Evolutionary conservation across 2,888 invertebrate genomes (phyloP).

Genomic region (Drosophila parthenogenetica): DNA sequence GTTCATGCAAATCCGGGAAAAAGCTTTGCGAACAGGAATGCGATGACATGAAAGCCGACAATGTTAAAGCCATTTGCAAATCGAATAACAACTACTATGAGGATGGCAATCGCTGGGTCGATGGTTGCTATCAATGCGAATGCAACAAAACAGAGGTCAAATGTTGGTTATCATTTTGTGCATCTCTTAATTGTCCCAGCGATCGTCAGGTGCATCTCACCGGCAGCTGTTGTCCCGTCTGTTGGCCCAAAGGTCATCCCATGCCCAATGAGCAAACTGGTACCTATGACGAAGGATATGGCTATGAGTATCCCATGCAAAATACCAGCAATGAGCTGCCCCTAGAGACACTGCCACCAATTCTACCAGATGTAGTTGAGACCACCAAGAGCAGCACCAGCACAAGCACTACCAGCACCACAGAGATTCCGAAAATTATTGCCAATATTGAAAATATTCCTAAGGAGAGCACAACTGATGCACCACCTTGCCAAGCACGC

Average conservation of each 20-base stretch:
- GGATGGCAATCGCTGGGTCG: conserved; percentile 83
- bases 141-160: conserved; percentile 82
- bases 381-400: neutral
- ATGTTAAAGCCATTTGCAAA: conserved; percentile 73
- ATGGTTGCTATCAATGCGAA: conserved; percentile 82
- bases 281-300: conserved; percentile 64
- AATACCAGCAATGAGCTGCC: conserved; percentile 14
- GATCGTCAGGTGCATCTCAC: conserved; percentile 78
- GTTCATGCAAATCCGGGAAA: conserved; percentile 79
- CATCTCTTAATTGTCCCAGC: conserved; percentile 77
- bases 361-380: neutral
- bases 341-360: neutral
- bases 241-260: conserved; percentile 81
- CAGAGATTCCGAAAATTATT: conserved; percentile 5
- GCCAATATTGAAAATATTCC: conserved; percentile 1
- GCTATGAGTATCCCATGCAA: conserved; percentile 40
- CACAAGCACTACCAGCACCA: conserved; percentile 15
- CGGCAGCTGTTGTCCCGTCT: conserved; percentile 83
- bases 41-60: conserved; percentile 65
- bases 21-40: conserved; percentile 82
- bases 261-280: conserved; percentile 71
- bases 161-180: conserved; percentile 81
- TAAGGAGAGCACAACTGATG: conserved; percentile 8
- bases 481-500: conserved; percentile 36
- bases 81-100: conserved; percentile 80